These are phyloP conservation scores for Hydrolagus colliei DNA, from an alignment of 2,797 vertebrate genomes.

Conservation along the genomic window DNA sequence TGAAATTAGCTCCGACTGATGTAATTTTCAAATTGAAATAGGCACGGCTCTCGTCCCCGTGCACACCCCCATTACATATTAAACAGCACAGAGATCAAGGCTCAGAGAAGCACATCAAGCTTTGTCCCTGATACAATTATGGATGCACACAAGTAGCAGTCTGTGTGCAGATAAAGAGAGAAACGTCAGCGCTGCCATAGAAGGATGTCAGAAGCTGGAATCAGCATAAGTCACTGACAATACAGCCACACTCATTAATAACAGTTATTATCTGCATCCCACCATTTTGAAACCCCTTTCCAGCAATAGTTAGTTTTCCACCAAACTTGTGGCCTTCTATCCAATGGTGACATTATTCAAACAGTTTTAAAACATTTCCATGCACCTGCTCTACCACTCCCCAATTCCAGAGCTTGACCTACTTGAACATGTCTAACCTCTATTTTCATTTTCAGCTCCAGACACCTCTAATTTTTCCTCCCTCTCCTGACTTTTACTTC, in stretches of 20 bases:
- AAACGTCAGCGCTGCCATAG: not conserved
- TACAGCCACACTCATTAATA: not conserved
- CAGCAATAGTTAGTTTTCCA: not conserved
- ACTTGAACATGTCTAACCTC: not conserved
- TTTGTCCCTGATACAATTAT: not conserved
- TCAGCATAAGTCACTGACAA: not conserved
- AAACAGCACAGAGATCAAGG: slow-evolving; percentile 34
- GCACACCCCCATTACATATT: not conserved
- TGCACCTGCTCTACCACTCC: not conserved
- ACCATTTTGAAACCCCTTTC: not conserved
- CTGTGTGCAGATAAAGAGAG: not conserved
- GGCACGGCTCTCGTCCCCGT: not conserved
- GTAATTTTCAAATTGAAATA: slow-evolving; percentile 5
- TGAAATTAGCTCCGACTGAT: not conserved
- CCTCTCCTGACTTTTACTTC: not conserved
- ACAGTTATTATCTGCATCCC: not conserved
- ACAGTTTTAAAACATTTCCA: not conserved
- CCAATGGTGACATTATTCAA: not conserved
- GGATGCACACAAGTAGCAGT: not conserved
- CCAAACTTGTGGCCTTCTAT: not conserved
- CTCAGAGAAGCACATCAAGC: slow-evolving; percentile 35
- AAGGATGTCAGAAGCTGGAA: not conserved
- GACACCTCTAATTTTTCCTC: not conserved
- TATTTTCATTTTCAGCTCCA: not conserved
- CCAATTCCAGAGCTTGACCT: not conserved